Conservation (phyloP, 2,888 invertebrate species). For the Cephalotes varians region DNA sequence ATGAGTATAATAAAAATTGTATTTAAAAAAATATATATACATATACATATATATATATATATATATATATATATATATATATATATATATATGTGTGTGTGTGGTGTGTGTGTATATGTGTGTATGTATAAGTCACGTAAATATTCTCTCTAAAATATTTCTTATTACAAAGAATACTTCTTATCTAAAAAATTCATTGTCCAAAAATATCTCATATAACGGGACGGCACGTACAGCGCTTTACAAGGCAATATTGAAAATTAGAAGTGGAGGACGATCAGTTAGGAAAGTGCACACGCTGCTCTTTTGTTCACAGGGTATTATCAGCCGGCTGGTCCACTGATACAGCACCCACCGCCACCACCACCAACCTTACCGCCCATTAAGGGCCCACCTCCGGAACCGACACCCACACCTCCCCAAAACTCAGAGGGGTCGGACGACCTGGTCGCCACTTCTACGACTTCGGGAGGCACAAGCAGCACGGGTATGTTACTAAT, state of each 20-base stretch:
- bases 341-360: conserved; percentile 88
- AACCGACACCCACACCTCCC: conserved; percentile 84
- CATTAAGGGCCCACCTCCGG: conserved; percentile 84
- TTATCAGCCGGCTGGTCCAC: conserved; percentile 96
- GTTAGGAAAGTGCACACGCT: conserved; percentile 35
- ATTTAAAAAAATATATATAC: background rate
- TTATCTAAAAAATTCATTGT: background rate
- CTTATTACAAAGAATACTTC: background rate
- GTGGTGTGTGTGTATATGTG: too few relatives aligned
- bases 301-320: conserved; percentile 88
- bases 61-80: too few relatives aligned
- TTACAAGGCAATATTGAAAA: conserved; percentile 49
- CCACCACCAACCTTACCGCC: conserved; percentile 82
- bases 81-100: too few relatives aligned
- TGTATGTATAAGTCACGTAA: too few relatives aligned
- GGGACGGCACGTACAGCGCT: background rate
- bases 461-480: conserved; percentile 84
- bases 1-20: background rate
- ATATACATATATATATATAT: background rate
- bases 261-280: conserved; percentile 38
- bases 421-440: conserved; percentile 85
- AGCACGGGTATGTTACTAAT: conserved; percentile 77
- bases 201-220: background rate
- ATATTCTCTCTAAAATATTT: too few relatives aligned
- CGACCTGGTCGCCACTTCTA: conserved; percentile 83